Percentiles rank a stretch among this genome's conserved stretches.
phyloP scores from a whole-genome alignment of 2,888 invertebrate genomes.

The Anthoptus insignis region DNA sequence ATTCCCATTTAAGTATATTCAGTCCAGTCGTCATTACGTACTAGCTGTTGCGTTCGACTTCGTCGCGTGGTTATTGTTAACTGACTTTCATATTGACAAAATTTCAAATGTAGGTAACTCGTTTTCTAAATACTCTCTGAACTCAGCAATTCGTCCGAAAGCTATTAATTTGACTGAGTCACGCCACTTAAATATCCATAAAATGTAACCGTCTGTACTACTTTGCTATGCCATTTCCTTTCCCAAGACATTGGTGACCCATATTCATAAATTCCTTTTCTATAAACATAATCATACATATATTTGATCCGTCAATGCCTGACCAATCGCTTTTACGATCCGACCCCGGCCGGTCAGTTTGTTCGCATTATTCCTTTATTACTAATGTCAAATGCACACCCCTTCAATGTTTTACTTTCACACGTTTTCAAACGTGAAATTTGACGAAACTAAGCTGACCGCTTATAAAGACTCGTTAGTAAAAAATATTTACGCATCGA shows the following conservation, averaged over 20 bases:
- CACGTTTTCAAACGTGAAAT: constrained; percentile 80
- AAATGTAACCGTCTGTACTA: constrained; percentile 29
- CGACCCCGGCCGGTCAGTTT: constrained; percentile 67
- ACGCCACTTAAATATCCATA: constrained; percentile 37
- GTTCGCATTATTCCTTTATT: constrained; percentile 67
- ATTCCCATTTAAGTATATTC: too few relatives aligned
- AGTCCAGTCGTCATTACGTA: too few relatives aligned
- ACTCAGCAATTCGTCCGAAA: background rate
- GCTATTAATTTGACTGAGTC: constrained; percentile 15
- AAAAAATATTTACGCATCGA: constrained; percentile 60
- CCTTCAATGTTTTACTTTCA: constrained; percentile 80
- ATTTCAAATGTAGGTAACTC: too few relatives aligned
- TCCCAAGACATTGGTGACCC: constrained; percentile 79
- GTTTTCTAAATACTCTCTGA: too few relatives aligned
- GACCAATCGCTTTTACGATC: constrained; percentile 79
- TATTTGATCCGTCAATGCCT: constrained; percentile 75
- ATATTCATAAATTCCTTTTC: constrained; percentile 68
- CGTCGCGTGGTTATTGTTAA: too few relatives aligned
- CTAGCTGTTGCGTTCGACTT: too few relatives aligned
- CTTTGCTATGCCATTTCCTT: constrained; percentile 64
- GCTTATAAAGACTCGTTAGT: constrained; percentile 73
- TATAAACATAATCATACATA: constrained; percentile 64
- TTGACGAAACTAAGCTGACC: constrained; percentile 72
- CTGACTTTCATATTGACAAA: too few relatives aligned
- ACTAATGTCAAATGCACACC: constrained; percentile 61